Percentiles rank a stretch among this genome's conserved stretches.
Evolutionary conservation across 2,888 invertebrate genomes (phyloP).

Genomic region (Drosophila engyochracea): DNA sequence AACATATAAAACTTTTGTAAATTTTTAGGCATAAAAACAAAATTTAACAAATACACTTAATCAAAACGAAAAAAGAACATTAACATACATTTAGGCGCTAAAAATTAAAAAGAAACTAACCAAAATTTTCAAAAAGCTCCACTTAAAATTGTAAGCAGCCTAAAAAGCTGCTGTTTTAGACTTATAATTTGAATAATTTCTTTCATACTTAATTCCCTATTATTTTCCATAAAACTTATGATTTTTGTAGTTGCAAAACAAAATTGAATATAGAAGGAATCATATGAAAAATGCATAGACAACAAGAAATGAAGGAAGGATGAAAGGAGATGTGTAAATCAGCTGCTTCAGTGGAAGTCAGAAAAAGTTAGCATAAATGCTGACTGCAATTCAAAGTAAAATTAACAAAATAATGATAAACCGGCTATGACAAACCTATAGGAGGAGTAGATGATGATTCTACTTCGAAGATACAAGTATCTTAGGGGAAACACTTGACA

Average conservation of each 20-base stretch:
- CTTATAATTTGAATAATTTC: constrained; percentile 14
- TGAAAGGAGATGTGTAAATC: constrained; percentile 46
- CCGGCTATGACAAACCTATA: constrained; percentile 48
- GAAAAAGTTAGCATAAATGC: constrained; percentile 23
- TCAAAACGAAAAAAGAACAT: constrained; percentile 48
- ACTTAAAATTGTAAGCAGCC: constrained; percentile 32
- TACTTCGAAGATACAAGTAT: neutral
- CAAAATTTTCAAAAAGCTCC: constrained; percentile 62
- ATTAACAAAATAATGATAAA: constrained; percentile 33
- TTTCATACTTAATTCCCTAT: constrained; percentile 5
- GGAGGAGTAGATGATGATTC: constrained; percentile 1
- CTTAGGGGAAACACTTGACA: constrained; percentile 6
- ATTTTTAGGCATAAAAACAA: constrained; percentile 77
- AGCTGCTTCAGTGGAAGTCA: constrained; percentile 70
- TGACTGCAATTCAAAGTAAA: constrained; percentile 8
- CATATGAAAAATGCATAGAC: constrained; percentile 27
- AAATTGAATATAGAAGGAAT: constrained; percentile 63
- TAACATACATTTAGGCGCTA: constrained; percentile 78
- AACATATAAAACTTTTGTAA: constrained; percentile 84
- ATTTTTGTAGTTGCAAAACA: constrained; percentile 70
- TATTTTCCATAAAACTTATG: constrained; percentile 22
- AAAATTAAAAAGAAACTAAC: constrained; percentile 55
- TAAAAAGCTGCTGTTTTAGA: constrained; percentile 10
- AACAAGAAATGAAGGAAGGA: constrained; percentile 16
- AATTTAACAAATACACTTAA: constrained; percentile 68